A percentile compares a stretch with the other conserved stretches of the same genome.
Evolutionary conservation across 2,797 vertebrate genomes (phyloP).

Genomic region (Lagorchestes hirsutus): DNA sequence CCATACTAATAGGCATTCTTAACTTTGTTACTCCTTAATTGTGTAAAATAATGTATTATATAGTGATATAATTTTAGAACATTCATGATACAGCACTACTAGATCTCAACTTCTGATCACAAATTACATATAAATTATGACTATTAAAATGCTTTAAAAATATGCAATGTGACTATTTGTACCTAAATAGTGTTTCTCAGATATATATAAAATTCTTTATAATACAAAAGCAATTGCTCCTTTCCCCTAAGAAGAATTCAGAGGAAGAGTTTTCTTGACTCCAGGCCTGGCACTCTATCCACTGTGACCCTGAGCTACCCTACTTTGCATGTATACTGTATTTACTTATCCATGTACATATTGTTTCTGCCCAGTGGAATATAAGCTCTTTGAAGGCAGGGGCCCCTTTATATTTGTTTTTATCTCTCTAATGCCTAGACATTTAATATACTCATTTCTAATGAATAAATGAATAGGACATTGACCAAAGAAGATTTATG

Average conservation of each 20-base stretch:
- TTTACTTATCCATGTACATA: too few species aligned
- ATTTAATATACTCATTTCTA: not conserved
- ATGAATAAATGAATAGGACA: not conserved
- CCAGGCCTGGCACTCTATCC: too few species aligned
- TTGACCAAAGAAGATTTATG: not conserved
- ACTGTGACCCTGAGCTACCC: too few species aligned
- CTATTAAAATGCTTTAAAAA: constrained; percentile 93
- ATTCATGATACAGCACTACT: constrained; percentile 77
- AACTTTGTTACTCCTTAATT: constrained; percentile 66
- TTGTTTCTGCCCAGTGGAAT: too few species aligned
- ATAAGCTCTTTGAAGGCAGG: too few species aligned
- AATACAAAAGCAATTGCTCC: constrained; percentile 83
- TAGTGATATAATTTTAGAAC: constrained; percentile 80
- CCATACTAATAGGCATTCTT: constrained; percentile 75
- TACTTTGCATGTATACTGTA: too few species aligned
- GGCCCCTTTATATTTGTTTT: too few species aligned
- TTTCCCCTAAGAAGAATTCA: constrained; percentile 76
- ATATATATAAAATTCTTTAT: constrained; percentile 84
- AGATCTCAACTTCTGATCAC: constrained; percentile 82
- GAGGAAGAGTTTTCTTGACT: too few species aligned
- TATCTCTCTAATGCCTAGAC: too few species aligned
- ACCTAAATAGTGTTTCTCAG: constrained; percentile 85
- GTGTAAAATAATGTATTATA: constrained; percentile 84
- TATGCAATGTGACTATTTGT: constrained; percentile 85
- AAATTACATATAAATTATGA: constrained; percentile 89